These are phyloP conservation scores for Manis pentadactyla DNA, from an alignment of 2,797 vertebrate species.

Conservation along the genomic window DNA sequence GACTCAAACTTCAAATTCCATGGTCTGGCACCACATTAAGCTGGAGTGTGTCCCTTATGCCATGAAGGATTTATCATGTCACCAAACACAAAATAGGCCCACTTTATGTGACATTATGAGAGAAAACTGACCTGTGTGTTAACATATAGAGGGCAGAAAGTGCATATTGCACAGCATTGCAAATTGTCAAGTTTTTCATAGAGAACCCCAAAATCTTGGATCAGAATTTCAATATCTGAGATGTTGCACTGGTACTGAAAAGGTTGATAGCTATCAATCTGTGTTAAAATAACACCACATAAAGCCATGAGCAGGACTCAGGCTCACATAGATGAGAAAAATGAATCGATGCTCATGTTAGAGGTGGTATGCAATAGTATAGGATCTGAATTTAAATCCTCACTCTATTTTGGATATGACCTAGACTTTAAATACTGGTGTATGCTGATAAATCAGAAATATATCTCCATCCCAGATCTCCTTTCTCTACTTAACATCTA, in stretches of 20 bases:
- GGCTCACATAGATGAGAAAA: not conserved
- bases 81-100: not conserved
- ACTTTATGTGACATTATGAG: not conserved
- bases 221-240: slow-evolving; percentile 21
- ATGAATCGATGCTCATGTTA: not conserved
- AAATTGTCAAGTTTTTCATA: not conserved
- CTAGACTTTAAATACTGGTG: not conserved
- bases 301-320: not conserved
- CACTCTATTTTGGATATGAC: not conserved
- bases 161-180: not conserved
- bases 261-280: not conserved
- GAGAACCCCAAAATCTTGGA: not conserved
- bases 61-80: not conserved
- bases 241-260: not conserved
- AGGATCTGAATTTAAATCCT: not conserved
- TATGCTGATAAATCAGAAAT: not conserved
- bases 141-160: not conserved
- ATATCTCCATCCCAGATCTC: not conserved
- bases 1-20: not conserved
- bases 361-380: not conserved
- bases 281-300: not conserved
- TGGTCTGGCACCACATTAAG: not conserved
- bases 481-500: not conserved
- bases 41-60: not conserved
- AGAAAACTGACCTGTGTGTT: not conserved